Evolutionary conservation across 2,797 vertebrate species (phyloP).

Genomic region (Danio tinwini): DNA sequence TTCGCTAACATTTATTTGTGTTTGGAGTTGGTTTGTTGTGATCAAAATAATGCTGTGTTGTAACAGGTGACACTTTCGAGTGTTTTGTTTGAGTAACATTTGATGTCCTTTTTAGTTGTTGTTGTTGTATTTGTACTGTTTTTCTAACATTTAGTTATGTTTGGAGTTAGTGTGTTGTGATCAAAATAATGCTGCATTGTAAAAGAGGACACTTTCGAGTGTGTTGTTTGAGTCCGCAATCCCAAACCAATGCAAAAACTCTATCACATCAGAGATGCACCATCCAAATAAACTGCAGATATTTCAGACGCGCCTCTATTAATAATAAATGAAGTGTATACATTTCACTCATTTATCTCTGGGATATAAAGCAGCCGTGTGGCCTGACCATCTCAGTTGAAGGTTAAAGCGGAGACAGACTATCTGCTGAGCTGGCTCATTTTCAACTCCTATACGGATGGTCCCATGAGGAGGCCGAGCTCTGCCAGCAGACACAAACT

Average conservation of each 20-base stretch:
- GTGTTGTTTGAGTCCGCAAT: not conserved
- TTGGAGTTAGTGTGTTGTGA: not conserved
- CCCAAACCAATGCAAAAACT: not conserved
- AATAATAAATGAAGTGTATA: constrained; percentile 38
- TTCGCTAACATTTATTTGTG: too few relatives aligned
- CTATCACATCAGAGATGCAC: constrained; percentile 13
- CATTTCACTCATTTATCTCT: constrained; percentile 15
- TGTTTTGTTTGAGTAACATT: too few relatives aligned
- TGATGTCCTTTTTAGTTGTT: too few relatives aligned
- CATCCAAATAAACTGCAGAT: not conserved
- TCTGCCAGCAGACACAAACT: constrained; percentile 37
- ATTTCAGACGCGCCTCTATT: not conserved
- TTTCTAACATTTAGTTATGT: not conserved
- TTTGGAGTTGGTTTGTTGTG: too few relatives aligned
- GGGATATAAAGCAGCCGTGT: constrained; percentile 1
- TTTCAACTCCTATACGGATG: constrained; percentile 57
- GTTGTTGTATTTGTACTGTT: not conserved
- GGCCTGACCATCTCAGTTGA: constrained; percentile 60
- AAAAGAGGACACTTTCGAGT: not conserved
- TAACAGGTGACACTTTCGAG: too few relatives aligned
- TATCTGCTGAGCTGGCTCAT: constrained; percentile 68
- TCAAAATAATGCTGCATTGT: not conserved
- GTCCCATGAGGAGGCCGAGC: constrained; percentile 39
- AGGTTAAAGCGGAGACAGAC: constrained; percentile 67
- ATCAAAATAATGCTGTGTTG: too few relatives aligned